Base-by-base conservation (phyloP, 2,888 invertebrate genomes). In the Poecilobothrus nobilitatus region DNA sequence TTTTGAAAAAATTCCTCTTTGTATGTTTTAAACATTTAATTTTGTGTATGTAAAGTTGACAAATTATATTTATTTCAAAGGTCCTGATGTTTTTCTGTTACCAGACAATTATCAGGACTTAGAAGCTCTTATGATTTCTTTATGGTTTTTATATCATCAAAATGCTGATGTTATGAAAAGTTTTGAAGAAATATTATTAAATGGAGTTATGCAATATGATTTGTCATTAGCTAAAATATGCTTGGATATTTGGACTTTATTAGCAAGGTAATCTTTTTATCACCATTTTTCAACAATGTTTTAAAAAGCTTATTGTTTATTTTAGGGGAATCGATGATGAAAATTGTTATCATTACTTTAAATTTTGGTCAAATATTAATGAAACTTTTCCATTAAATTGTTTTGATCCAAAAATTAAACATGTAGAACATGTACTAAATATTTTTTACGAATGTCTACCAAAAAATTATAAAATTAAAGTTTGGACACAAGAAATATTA, bases 151-250 rank as follows among this genome's bases (percentile, higher is more conserved):
- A 12, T 18, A 37, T 18, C 61, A 53, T 15, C 21, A 66, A 34
- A 18, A 34, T 21, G 12, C 18, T 62, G 62, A 33, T 22, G 37
- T 68, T 21, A 20, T 66, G 18, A n/a, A 65, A 34, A 1, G 15
- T 15, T 62, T 66, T 9, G 68, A 66, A 62, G 62, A 68, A 15
- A 53, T 27, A 5, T 66, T 68, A 27, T 53, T 61, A 15, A 21
- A 66, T 22, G 68, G 68, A 15, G 33, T 68, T 18, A 22, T 68
- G 12, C 68, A 68, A 68, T 65, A 66, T 22, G 21, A 62, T 66
- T 34, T 68, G 12, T 6, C 61, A n/a, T 62, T 68, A 21, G 34
- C 68, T 7, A 66, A 15, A 33, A 22, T 68, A 27, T 68, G 68
- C 34, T 33, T 68, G 18, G 68, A 68, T 66, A 62, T 66, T 20